Evolutionary conservation across 2,888 invertebrate genomes (phyloP).

Genomic region (Latrodectus elegans): DNA sequence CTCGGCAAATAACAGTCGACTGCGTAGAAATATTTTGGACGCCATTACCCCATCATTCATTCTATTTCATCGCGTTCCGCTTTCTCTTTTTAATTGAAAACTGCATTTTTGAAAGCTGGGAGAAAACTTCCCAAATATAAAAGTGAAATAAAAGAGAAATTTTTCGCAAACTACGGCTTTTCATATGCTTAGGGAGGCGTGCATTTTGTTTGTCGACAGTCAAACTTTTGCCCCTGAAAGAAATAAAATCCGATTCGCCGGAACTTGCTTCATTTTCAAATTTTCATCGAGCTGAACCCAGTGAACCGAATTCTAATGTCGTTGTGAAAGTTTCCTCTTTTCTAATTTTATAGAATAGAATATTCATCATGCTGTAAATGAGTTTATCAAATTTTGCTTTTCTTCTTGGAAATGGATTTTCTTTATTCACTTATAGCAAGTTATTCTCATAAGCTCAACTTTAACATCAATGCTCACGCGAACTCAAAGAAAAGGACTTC

Average conservation of each 20-base stretch:
- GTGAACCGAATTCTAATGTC: slow-evolving; percentile 37
- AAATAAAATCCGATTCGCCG: slow-evolving; percentile 7
- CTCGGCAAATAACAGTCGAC: slow-evolving; percentile 38
- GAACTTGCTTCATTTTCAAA: slow-evolving; percentile 54
- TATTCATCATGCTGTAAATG: neutral
- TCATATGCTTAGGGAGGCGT: slow-evolving; percentile 44
- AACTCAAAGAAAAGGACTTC: neutral
- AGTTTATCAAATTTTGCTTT: slow-evolving; percentile 5
- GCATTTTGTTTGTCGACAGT: slow-evolving; percentile 51
- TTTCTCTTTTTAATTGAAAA: slow-evolving; percentile 54
- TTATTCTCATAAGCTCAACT: neutral
- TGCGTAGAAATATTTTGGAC: slow-evolving; percentile 49
- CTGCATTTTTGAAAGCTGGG: slow-evolving; percentile 42
- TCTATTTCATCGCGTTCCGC: slow-evolving; percentile 22
- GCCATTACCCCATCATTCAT: slow-evolving; percentile 36
- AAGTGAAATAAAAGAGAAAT: slow-evolving; percentile 47
- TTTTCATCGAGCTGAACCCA: slow-evolving; percentile 47
- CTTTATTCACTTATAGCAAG: slow-evolving; percentile 5
- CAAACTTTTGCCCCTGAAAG: slow-evolving; percentile 31
- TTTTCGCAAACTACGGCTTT: slow-evolving; percentile 35
- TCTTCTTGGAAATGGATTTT: neutral
- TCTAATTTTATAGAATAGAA: slow-evolving; percentile 51
- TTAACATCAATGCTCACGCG: neutral
- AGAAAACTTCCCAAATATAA: neutral
- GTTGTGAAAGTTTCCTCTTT: slow-evolving; percentile 45